These are phyloP conservation scores for Hoplostethus mediterraneus DNA, from an alignment of 2,797 vertebrate species.

Conservation along the genomic window DNA sequence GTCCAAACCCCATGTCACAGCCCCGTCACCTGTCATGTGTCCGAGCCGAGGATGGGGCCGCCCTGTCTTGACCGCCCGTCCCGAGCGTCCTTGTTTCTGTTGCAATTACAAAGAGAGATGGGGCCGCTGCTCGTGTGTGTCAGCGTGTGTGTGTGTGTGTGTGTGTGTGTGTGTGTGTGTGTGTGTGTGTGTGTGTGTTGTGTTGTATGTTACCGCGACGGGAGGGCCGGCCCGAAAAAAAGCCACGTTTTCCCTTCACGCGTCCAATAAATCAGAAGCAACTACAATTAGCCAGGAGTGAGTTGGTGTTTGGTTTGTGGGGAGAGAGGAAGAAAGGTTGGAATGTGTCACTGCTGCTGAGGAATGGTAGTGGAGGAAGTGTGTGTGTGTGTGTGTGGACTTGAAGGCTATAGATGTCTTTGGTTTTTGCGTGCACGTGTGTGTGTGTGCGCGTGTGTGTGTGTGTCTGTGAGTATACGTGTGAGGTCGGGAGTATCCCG, in stretches of 20 bases:
- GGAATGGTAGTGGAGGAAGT: conserved; percentile 62
- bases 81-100: too few relatives aligned
- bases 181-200: neutral
- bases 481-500: conserved; percentile 78
- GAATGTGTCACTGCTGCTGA: conserved; percentile 77
- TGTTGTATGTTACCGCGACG: conserved; percentile 70
- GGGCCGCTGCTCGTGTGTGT: conserved; percentile 45
- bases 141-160: too few relatives aligned
- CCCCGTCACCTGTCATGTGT: conserved; percentile 35
- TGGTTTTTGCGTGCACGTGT: conserved; percentile 9
- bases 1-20: conserved; percentile 5
- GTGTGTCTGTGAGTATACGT: conserved; percentile 59
- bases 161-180: conserved; percentile 7
- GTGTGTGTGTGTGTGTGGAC: neutral
- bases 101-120: conserved; percentile 71
- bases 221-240: conserved; percentile 58
- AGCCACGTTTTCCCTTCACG: conserved; percentile 71
- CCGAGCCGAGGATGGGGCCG: neutral
- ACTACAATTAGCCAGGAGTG: conserved; percentile 81
- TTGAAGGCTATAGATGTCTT: conserved; percentile 12
- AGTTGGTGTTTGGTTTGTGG: conserved; percentile 79
- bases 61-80: conserved; percentile 7
- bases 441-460: conserved; percentile 14
- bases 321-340: conserved; percentile 78
- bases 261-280: conserved; percentile 79